phyloP scores from a whole-genome alignment of 2,113 vertebrate genomes.

The Pseudopodoces humilis region DNA sequence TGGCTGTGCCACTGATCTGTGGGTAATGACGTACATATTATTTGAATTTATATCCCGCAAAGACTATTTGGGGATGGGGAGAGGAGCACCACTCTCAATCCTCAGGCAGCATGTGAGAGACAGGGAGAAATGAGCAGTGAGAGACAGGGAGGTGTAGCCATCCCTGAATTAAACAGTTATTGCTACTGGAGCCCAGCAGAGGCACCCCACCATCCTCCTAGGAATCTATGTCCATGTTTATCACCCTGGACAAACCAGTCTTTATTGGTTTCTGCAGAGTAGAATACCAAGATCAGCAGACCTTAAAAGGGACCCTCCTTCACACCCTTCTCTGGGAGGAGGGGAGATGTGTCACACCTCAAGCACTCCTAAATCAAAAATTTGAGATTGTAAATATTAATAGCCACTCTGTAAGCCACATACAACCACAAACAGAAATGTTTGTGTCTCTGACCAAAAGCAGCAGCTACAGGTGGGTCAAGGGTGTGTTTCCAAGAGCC shows the following conservation, averaged over 20 bases:
- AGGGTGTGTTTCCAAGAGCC: neutral
- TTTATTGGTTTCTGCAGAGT: neutral
- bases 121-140: neutral
- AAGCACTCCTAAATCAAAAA: neutral
- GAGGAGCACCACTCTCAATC: neutral
- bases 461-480: neutral
- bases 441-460: fast-evolving
- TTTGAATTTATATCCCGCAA: neutral
- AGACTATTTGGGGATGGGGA: neutral
- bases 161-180: neutral
- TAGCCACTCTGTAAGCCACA: fast-evolving
- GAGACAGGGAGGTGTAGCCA: neutral
- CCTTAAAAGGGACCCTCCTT: neutral
- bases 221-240: neutral
- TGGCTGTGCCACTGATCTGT: neutral
- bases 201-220: neutral
- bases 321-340: neutral
- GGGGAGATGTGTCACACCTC: neutral
- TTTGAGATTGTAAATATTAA: neutral
- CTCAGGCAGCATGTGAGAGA: neutral
- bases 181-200: neutral
- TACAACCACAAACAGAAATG: neutral
- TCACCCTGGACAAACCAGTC: neutral
- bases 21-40: neutral
- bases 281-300: neutral